Percentiles rank a stretch among this genome's conserved stretches.
Evolutionary conservation across 2,888 invertebrate species (phyloP).

Genomic region (Drosophila peninsularis): DNA sequence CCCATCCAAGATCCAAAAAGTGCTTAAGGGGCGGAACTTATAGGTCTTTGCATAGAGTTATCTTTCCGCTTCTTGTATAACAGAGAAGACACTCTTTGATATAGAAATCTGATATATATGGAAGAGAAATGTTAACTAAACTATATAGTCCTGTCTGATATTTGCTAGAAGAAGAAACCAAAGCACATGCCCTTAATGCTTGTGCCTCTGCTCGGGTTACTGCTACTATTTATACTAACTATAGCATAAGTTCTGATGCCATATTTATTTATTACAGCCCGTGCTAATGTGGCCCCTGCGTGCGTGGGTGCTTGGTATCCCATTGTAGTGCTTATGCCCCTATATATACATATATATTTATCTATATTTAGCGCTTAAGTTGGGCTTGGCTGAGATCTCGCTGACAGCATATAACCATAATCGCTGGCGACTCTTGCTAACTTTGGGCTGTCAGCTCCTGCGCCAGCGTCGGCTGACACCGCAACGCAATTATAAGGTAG

Average conservation of each 20-base stretch:
- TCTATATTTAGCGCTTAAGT: slow-evolving; percentile 7
- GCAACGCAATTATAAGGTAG: slow-evolving; percentile 62
- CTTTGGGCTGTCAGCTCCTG: slow-evolving; percentile 19
- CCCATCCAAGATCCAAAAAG: no score
- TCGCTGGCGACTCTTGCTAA: slow-evolving; percentile 36
- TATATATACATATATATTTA: background rate
- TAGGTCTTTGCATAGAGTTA: background rate
- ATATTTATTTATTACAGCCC: slow-evolving; percentile 31
- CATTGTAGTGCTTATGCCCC: background rate
- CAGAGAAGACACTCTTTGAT: background rate
- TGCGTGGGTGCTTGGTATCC: background rate
- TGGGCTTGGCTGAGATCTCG: background rate
- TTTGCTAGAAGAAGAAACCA: no score
- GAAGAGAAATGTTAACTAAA: background rate
- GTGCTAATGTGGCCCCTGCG: slow-evolving; percentile 2
- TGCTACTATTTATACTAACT: background rate
- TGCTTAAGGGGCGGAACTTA: no score
- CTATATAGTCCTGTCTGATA: no score
- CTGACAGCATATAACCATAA: slow-evolving; percentile 44
- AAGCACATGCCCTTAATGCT: no score
- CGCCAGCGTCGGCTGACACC: slow-evolving; percentile 24
- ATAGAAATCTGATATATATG: background rate
- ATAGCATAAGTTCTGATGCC: slow-evolving; percentile 3
- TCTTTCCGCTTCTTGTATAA: background rate
- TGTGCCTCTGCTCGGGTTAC: background rate